Percentiles rank a stretch among this genome's conserved stretches.
Conservation (phyloP, 2,888 invertebrate genomes). For the Dolomedes plantarius region DNA sequence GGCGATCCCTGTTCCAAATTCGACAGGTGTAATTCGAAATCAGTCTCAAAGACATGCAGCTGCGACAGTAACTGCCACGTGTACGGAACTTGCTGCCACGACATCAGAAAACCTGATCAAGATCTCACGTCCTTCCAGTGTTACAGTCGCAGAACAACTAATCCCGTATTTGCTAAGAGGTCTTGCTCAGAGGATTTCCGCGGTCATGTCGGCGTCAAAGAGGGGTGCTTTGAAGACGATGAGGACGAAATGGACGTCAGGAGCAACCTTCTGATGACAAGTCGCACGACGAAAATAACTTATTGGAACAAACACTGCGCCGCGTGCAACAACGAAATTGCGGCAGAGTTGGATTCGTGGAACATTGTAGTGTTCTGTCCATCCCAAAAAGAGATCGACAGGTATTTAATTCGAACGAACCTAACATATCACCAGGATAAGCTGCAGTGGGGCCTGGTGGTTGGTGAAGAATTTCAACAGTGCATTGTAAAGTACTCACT, state of each 20-base stretch:
- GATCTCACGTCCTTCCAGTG: not conserved
- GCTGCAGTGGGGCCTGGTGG: slow-evolving; percentile 28
- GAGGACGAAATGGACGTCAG: slow-evolving; percentile 26
- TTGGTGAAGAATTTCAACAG: not conserved
- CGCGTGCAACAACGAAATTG: slow-evolving; percentile 26
- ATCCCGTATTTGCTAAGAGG: slow-evolving; percentile 40
- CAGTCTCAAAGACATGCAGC: slow-evolving; percentile 24
- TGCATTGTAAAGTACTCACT: not conserved
- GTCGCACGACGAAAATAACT: not conserved
- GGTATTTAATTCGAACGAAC: not conserved
- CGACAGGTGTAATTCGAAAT: slow-evolving; percentile 19
- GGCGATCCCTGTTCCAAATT: slow-evolving; percentile 14
- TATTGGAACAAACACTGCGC: slow-evolving; percentile 47
- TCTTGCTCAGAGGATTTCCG: not conserved
- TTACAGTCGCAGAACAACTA: not conserved
- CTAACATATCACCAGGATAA: slow-evolving; percentile 15
- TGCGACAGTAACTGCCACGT: slow-evolving; percentile 26
- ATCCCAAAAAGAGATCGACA: not conserved
- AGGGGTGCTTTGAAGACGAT: not conserved
- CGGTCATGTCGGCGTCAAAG: not conserved
- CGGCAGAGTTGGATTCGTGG: slow-evolving; percentile 22
- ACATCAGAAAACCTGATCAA: not conserved
- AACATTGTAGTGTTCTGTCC: slow-evolving; percentile 8
- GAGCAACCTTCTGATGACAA: slow-evolving; percentile 22
- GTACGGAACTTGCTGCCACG: slow-evolving; percentile 37